Evolutionary conservation across 2,797 vertebrate genomes (phyloP).

Genomic region (Nothura maculosa): DNA sequence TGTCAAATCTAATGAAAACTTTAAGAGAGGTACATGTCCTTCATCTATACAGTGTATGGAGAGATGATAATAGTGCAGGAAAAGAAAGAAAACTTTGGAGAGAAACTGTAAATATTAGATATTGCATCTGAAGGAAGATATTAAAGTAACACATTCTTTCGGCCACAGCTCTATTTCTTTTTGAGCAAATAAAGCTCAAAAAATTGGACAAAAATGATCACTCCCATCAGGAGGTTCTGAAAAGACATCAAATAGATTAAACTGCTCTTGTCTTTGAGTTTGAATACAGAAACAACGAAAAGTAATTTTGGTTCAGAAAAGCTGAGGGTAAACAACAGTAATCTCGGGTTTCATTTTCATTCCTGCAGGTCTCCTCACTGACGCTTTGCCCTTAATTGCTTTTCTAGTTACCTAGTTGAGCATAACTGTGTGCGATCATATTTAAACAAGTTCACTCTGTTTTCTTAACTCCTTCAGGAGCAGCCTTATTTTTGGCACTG

Average conservation of each 20-base stretch:
- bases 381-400: slow-evolving; percentile 66
- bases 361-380: slow-evolving; percentile 52
- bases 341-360: slow-evolving; percentile 60
- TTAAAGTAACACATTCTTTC: slow-evolving; percentile 13
- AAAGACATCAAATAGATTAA: slow-evolving; percentile 71
- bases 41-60: neutral
- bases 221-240: slow-evolving; percentile 61
- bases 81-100: neutral
- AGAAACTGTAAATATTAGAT: neutral
- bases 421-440: slow-evolving; percentile 45
- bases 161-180: slow-evolving; percentile 27
- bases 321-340: slow-evolving; percentile 64
- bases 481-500: neutral
- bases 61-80: neutral
- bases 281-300: slow-evolving; percentile 57
- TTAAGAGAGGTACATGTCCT: neutral
- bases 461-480: slow-evolving; percentile 40
- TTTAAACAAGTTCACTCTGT: slow-evolving; percentile 39
- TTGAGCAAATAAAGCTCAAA: slow-evolving; percentile 13
- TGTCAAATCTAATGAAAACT: neutral
- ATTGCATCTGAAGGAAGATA: slow-evolving; percentile 4
- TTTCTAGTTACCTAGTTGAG: slow-evolving; percentile 65
- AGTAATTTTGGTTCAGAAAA: slow-evolving; percentile 59
- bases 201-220: slow-evolving; percentile 58
- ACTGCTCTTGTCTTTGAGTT: slow-evolving; percentile 43